Conservation (phyloP, 2,888 invertebrate species). For the Aphidius colemani region DNA sequence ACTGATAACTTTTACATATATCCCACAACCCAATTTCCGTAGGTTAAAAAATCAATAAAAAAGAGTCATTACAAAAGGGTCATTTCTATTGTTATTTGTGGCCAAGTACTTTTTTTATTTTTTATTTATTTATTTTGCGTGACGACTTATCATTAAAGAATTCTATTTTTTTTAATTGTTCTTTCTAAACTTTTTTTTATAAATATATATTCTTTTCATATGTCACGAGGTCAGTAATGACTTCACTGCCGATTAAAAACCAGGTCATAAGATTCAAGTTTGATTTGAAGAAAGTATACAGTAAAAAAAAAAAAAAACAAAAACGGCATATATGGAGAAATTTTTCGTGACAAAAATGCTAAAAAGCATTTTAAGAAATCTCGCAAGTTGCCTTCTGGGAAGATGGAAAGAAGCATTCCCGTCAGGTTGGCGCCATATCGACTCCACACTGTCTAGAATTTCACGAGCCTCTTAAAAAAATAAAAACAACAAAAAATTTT, state of each 20-base stretch:
- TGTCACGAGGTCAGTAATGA: conserved; percentile 22
- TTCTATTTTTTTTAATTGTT: not conserved
- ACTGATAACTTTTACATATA: conserved; percentile 33
- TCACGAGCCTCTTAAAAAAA: not conserved
- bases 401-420: not conserved
- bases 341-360: no score
- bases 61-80: not conserved
- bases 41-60: no score
- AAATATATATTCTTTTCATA: not conserved
- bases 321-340: not conserved
- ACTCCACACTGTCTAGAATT: conserved; percentile 14
- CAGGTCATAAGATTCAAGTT: conserved; percentile 10
- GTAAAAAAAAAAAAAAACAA: no score
- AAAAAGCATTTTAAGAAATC: no score
- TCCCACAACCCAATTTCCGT: not conserved
- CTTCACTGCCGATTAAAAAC: conserved; percentile 22
- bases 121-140: conserved; percentile 32
- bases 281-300: no score
- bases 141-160: conserved; percentile 45
- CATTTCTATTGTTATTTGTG: not conserved
- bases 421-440: conserved; percentile 32
- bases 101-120: not conserved
- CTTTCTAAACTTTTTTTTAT: no score
- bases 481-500: not conserved
- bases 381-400: not conserved